Base-by-base conservation (phyloP, 2,888 invertebrate genomes). In the Orthosia cruda region DNA sequence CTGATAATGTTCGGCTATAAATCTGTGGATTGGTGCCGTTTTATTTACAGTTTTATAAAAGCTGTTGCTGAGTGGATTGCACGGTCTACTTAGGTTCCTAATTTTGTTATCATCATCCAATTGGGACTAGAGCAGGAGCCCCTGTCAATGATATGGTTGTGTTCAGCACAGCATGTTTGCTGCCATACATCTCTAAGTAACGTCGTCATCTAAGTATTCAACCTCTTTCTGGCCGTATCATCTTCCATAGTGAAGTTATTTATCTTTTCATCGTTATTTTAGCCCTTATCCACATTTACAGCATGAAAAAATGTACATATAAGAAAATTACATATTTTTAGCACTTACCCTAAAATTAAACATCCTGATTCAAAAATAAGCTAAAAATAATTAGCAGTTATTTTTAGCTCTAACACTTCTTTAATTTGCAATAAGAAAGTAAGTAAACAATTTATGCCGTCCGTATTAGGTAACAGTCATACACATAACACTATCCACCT, bases 391-490 rank as follows among this genome's bases (percentile, higher is more conserved):
- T 61, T 45, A n/a, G 18, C 20, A 4, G 5, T 49, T 63, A 54
- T 40, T 77, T 64, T 64, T 45, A 50, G 47, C n/a, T 54, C 50
- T 68, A 7, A 55, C 5, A 57, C 61, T 50, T 47, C 26, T 69
- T 66, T 72, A 67, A 72, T 68, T 77, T 55, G 65, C 82, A 78
- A 84, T 84, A 77, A 80, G 78, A 81, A 77, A 77, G 83, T 74
- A 85, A 83, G 83, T 76, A 80, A 85, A 86, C 76, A 69, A 83
- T 74, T 63, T 57, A 63, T 81, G 79, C 64, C 78, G 74, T 70
- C 90, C 88, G 63, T 91, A 93, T 92, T 91, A 92, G 89, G 93
- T 93, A 93, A 93, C 92, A 87, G 81, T 80, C 74, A 81, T 82
- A 61, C 86, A 86, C 90, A 91, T 90, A 90, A 90, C 87, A 89